Conservation (phyloP, 2,113 vertebrate genomes). For the Apeltes quadracus region DNA sequence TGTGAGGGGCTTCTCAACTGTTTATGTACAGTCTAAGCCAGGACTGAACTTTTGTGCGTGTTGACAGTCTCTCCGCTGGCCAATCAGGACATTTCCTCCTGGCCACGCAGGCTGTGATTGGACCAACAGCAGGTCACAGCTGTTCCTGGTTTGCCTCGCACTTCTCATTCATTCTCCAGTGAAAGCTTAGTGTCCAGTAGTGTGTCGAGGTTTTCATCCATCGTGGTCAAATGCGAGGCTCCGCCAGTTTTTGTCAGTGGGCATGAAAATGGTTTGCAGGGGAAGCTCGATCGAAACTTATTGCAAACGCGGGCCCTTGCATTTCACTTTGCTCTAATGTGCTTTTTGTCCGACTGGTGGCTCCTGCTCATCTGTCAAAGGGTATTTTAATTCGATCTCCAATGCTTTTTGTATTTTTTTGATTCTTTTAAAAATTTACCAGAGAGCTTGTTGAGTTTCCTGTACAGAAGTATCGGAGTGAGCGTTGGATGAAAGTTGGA, state of each 20-base stretch:
- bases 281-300: constrained; percentile 55
- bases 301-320: constrained; percentile 48
- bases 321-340: constrained; percentile 49
- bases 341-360: constrained; percentile 34
- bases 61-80: constrained; percentile 57
- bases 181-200: constrained; percentile 58
- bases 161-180: constrained; percentile 48
- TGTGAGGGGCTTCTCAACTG: constrained; percentile 55
- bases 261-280: constrained; percentile 50
- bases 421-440: constrained; percentile 49
- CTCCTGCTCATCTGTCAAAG: constrained; percentile 39
- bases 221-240: constrained; percentile 28
- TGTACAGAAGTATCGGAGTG: constrained; percentile 67
- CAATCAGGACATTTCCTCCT: constrained; percentile 49
- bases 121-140: constrained; percentile 53
- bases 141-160: constrained; percentile 43
- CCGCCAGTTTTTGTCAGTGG: constrained; percentile 45
- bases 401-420: constrained; percentile 45
- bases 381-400: constrained; percentile 64
- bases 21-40: constrained; percentile 64
- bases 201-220: constrained; percentile 49
- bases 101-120: constrained; percentile 46
- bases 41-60: constrained; percentile 62
- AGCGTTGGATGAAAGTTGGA: constrained; percentile 63
- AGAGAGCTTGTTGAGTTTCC: constrained; percentile 38